Conservation (phyloP, 2,113 vertebrate species). For the Amblyopsis rosae region DNA sequence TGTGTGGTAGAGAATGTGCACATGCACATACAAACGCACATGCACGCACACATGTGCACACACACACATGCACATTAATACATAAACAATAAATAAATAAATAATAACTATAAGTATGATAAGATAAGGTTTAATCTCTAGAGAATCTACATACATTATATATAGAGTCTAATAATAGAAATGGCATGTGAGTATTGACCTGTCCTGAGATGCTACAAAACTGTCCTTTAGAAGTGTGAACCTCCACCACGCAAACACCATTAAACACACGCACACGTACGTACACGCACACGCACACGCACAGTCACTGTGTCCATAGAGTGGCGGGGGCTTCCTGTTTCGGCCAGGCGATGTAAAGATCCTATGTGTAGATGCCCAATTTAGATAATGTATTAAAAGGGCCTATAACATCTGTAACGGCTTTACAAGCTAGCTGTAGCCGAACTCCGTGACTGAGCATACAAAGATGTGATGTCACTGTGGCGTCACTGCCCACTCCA, state of each 20-base stretch:
- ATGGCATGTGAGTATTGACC: slow-evolving; percentile 44
- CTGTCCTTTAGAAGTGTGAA: slow-evolving; percentile 51
- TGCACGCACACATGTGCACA: slow-evolving; percentile 1
- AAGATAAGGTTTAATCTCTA: neutral
- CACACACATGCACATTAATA: neutral
- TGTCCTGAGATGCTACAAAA: slow-evolving; percentile 43
- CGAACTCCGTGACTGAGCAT: slow-evolving; percentile 53
- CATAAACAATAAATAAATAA: neutral
- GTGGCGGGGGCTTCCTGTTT: slow-evolving; percentile 41
- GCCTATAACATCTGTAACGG: slow-evolving; percentile 52
- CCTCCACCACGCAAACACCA: slow-evolving; percentile 11
- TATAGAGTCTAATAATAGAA: neutral
- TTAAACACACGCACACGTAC: slow-evolving; percentile 34
- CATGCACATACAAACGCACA: slow-evolving; percentile 1
- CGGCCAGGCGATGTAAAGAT: slow-evolving; percentile 36
- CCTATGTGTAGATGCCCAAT: slow-evolving; percentile 44
- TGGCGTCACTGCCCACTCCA: slow-evolving; percentile 47
- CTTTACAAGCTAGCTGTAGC: slow-evolving; percentile 40
- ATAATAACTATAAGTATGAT: neutral
- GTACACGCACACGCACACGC: neutral
- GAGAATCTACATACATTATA: slow-evolving; percentile 25
- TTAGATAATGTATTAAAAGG: slow-evolving; percentile 52
- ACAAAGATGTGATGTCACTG: slow-evolving; percentile 64
- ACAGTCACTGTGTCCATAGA: slow-evolving; percentile 19
- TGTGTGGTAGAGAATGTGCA: neutral